These are phyloP conservation scores for Amblyornis subalaris DNA, from an alignment of 2,113 vertebrate species.

Conservation along the genomic window DNA sequence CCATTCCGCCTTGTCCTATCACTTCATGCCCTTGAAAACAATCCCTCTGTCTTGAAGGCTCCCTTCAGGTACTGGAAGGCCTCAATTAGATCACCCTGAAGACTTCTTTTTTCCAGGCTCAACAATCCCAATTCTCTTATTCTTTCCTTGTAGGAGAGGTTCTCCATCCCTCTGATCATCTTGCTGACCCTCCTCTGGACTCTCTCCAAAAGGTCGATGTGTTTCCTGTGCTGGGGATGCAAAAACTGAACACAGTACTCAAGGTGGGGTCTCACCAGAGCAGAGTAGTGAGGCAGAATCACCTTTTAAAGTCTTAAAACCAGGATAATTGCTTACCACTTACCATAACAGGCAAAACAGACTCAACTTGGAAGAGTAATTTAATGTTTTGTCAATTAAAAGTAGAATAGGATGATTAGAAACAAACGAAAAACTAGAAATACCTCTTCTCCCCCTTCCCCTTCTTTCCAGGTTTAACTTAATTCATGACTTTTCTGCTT, in stretches of 20 bases:
- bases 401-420: neutral
- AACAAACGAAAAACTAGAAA: neutral
- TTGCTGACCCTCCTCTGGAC: neutral
- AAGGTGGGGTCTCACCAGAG: neutral
- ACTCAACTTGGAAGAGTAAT: neutral
- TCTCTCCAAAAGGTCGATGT: fast-evolving
- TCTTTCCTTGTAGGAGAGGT: neutral
- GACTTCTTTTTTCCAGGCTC: neutral
- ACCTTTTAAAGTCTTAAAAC: neutral
- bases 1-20: neutral
- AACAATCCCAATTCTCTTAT: neutral
- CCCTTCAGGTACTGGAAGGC: neutral
- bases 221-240: neutral
- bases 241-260: neutral
- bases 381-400: neutral
- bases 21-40: neutral
- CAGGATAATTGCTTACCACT: neutral
- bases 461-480: neutral
- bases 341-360: neutral
- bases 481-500: neutral
- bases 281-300: neutral
- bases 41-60: neutral
- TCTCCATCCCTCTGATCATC: neutral
- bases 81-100: neutral
- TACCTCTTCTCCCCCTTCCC: neutral